These are phyloP conservation scores for Mohoua ochrocephala DNA, from an alignment of 2,113 vertebrate species.

Conservation along the genomic window DNA sequence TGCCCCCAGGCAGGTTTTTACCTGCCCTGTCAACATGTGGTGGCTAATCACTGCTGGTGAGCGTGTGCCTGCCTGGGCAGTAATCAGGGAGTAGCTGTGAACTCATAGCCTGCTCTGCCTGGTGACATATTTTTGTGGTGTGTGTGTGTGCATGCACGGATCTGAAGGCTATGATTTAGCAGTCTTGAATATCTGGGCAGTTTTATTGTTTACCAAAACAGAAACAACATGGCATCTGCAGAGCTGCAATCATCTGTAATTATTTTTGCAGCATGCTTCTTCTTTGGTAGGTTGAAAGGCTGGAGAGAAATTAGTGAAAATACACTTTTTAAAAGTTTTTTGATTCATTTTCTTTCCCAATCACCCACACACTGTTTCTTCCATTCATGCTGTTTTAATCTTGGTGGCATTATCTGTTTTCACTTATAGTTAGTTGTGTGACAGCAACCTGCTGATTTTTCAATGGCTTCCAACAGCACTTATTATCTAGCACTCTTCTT, in stretches of 20 bases:
- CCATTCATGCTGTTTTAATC: neutral
- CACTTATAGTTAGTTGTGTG: neutral
- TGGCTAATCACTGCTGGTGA: neutral
- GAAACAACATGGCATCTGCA: neutral
- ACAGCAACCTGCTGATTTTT: constrained; percentile 20
- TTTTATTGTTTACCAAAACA: neutral
- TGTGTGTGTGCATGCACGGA: neutral
- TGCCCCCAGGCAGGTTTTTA: neutral
- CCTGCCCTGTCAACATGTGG: neutral
- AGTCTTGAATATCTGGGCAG: neutral
- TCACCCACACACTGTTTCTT: neutral
- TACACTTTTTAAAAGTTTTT: neutral
- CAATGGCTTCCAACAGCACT: constrained; percentile 13
- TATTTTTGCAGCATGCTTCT: neutral
- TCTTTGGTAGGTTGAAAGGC: neutral
- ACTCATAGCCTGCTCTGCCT: neutral
- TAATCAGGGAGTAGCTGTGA: neutral
- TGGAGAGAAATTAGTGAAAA: neutral
- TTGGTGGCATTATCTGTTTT: neutral
- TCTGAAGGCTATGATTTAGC: neutral
- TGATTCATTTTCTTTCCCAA: neutral
- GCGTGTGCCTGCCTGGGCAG: neutral
- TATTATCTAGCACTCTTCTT: constrained; percentile 18
- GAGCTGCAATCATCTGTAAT: neutral
- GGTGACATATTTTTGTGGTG: neutral